Percentiles rank a stretch among this genome's conserved stretches.
Conservation (phyloP, 2,888 invertebrate genomes). For the Torymus tubicola region DNA sequence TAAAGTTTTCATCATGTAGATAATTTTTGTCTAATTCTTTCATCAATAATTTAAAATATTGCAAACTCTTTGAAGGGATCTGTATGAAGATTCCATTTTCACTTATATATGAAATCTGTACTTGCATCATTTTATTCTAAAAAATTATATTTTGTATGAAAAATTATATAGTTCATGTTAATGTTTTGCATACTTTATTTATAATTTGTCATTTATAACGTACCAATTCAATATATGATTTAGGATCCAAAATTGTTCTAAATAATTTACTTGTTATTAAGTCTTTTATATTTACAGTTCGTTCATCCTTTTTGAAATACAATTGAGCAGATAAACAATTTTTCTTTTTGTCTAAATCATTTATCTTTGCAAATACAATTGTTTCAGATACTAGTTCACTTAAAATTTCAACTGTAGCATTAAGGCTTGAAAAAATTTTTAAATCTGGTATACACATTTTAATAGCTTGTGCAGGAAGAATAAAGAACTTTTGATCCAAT, state of each 20-base stretch:
- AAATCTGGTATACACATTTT: slow-evolving; percentile 19
- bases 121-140: not conserved
- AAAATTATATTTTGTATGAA: not conserved
- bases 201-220: not conserved
- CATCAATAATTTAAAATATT: slow-evolving; percentile 24
- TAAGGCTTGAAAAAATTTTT: slow-evolving; percentile 10
- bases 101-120: not conserved
- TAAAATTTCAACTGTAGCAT: slow-evolving; percentile 2
- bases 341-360: not conserved
- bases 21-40: not conserved
- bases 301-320: slow-evolving; percentile 2
- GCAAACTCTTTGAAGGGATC: not conserved
- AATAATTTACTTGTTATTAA: slow-evolving; percentile 4
- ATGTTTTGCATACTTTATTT: not conserved
- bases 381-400: not conserved
- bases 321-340: slow-evolving; percentile 17
- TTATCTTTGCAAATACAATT: slow-evolving; percentile 1
- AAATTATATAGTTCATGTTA: too few relatives aligned
- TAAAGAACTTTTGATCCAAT: slow-evolving; percentile 9
- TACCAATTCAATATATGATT: slow-evolving; percentile 7
- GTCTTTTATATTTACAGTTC: slow-evolving; percentile 8
- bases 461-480: slow-evolving; percentile 39
- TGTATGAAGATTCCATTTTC: slow-evolving; percentile 2
- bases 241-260: not conserved
- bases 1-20: not conserved